Percentiles rank a stretch among this genome's conserved stretches.
Conservation (phyloP, 2,113 vertebrate genomes). For the Sebastes fasciatus region DNA sequence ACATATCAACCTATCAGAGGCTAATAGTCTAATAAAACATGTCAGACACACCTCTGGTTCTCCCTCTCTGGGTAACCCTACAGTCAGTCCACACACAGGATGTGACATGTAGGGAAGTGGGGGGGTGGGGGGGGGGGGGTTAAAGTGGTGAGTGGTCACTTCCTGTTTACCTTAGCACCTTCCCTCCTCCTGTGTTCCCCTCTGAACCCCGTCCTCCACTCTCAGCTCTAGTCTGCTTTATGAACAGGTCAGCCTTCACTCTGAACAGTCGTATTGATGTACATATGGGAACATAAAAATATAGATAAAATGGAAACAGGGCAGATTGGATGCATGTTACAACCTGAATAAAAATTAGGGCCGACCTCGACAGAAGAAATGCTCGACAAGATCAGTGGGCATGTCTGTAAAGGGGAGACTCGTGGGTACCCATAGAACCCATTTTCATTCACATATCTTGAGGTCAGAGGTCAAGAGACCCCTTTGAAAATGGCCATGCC, state of each 20-base stretch:
- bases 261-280: neutral
- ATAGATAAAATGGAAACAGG: too few relatives aligned
- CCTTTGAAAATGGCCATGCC: too few relatives aligned
- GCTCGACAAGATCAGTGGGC: too few relatives aligned
- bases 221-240: neutral
- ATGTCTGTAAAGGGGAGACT: too few relatives aligned
- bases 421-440: too few relatives aligned
- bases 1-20: conserved; percentile 47
- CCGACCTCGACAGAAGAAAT: too few relatives aligned
- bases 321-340: too few relatives aligned
- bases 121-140: conserved; percentile 29
- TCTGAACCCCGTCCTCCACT: conserved; percentile 1
- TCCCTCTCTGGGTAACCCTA: conserved; percentile 8
- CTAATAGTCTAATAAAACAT: conserved; percentile 30
- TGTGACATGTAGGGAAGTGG: conserved; percentile 54
- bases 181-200: conserved; percentile 17
- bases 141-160: conserved; percentile 61
- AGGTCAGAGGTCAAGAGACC: too few relatives aligned
- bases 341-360: too few relatives aligned
- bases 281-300: too few relatives aligned
- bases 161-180: conserved; percentile 70
- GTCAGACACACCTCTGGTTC: conserved; percentile 20
- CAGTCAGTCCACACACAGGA: conserved; percentile 36
- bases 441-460: too few relatives aligned
- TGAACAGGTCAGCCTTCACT: neutral